phyloP scores from a whole-genome alignment of 2,888 invertebrate species.

The Scaptomyza flava region DNA sequence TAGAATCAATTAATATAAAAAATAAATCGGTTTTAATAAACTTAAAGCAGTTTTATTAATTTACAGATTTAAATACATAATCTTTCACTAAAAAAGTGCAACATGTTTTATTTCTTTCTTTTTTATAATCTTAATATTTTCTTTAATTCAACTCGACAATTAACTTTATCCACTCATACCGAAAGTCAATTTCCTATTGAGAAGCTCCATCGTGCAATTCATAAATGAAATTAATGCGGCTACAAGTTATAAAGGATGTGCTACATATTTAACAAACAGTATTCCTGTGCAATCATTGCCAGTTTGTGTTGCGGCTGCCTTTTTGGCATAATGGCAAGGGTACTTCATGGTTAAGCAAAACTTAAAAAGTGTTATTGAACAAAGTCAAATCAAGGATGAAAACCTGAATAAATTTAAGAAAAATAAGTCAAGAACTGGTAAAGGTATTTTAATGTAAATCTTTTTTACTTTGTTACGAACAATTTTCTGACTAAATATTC shows the following conservation, averaged over 20 bases:
- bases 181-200: constrained; percentile 6
- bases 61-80: background rate
- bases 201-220: background rate
- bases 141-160: too few relatives aligned
- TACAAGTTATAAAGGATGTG: constrained; percentile 50
- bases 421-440: too few relatives aligned
- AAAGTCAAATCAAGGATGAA: too few relatives aligned
- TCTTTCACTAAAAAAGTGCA: background rate
- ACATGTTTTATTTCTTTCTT: background rate
- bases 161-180: background rate
- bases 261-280: constrained; percentile 59
- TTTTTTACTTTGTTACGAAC: too few relatives aligned
- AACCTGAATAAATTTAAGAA: too few relatives aligned
- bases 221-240: constrained; percentile 48
- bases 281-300: constrained; percentile 59
- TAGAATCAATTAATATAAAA: background rate
- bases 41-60: background rate
- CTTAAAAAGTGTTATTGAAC: background rate
- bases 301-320: constrained; percentile 28
- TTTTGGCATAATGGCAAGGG: constrained; percentile 38
- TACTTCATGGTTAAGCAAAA: background rate
- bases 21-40: background rate
- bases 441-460: too few relatives aligned
- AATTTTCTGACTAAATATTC: too few relatives aligned
- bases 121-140: background rate